Percentiles rank a stretch among this genome's conserved stretches.
Conservation (phyloP, 1,140 invertebrate genomes). For the Cyclargus thomasi region DNA sequence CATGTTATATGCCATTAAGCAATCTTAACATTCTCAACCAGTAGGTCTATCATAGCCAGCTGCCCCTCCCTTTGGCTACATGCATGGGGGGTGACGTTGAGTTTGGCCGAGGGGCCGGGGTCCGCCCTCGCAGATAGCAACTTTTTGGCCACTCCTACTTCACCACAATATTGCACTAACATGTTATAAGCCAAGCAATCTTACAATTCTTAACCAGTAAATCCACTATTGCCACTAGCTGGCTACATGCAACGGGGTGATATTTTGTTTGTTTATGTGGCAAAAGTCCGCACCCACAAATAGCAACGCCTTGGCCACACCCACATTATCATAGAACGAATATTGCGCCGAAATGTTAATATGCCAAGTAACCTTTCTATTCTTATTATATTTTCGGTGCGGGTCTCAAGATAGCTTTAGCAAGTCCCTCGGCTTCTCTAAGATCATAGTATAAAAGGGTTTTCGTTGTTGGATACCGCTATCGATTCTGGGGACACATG, state of each 20-base stretch:
- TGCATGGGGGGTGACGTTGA: conserved; percentile 94
- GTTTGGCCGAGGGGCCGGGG: conserved; percentile 97
- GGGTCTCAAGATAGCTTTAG: no score
- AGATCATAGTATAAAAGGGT: no score
- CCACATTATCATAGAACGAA: conserved; percentile 98
- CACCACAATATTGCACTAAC: no score
- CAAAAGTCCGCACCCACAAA: conserved; percentile 96
- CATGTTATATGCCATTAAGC: no score
- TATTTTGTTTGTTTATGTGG: conserved; percentile 95
- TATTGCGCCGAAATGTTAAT: conserved; percentile 99
- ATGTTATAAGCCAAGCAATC: background rate
- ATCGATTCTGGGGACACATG: no score
- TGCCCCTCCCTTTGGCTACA: conserved; percentile 99
- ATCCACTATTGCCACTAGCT: conserved; percentile 97
- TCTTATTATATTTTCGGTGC: no score
- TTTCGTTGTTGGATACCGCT: no score
- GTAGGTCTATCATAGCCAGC: conserved; percentile 89
- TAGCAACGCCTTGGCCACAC: conserved; percentile 93
- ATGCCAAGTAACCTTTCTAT: no score
- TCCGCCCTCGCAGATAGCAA: conserved; percentile 95
- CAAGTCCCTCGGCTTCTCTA: no score
- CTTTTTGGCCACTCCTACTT: no score
- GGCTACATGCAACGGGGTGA: conserved; percentile 94
- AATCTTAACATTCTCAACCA: conserved; percentile 71
- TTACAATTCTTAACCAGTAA: conserved; percentile 75